Evolutionary conservation across 2,888 invertebrate genomes (phyloP).

Genomic region (Amiota minor): DNA sequence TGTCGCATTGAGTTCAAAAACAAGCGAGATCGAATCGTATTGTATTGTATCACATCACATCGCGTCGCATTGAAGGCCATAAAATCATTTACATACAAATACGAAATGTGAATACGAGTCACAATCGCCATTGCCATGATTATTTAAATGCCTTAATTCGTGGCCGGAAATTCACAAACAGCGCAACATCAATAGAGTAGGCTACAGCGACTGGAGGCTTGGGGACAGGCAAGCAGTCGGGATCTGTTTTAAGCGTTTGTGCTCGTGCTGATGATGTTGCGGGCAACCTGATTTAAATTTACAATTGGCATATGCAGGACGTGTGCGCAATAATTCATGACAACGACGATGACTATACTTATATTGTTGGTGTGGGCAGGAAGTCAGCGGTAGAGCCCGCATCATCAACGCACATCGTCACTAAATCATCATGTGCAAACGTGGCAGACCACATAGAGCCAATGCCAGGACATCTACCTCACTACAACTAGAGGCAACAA

Average conservation of each 20-base stretch:
- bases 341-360: not conserved
- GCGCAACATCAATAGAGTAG: not conserved
- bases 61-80: not conserved
- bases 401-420: constrained; percentile 33
- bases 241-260: not conserved
- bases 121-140: constrained; percentile 22
- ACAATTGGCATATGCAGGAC: constrained; percentile 29
- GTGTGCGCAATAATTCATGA: constrained; percentile 30
- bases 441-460: constrained; percentile 13
- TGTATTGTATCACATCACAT: not conserved
- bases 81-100: constrained; percentile 29
- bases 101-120: not conserved
- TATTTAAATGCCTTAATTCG: constrained; percentile 32
- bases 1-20: not conserved
- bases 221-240: not conserved
- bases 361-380: not conserved
- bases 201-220: not conserved
- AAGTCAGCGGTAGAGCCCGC: constrained; percentile 10
- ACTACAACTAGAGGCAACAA: not conserved
- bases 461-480: not conserved
- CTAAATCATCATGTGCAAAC: constrained; percentile 31
- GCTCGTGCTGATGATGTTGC: constrained; percentile 24
- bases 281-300: constrained; percentile 30
- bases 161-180: constrained; percentile 30
- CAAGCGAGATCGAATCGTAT: not conserved